Evolutionary conservation across 2,888 invertebrate genomes (phyloP).

Genomic region (Mycalesis mineus): DNA sequence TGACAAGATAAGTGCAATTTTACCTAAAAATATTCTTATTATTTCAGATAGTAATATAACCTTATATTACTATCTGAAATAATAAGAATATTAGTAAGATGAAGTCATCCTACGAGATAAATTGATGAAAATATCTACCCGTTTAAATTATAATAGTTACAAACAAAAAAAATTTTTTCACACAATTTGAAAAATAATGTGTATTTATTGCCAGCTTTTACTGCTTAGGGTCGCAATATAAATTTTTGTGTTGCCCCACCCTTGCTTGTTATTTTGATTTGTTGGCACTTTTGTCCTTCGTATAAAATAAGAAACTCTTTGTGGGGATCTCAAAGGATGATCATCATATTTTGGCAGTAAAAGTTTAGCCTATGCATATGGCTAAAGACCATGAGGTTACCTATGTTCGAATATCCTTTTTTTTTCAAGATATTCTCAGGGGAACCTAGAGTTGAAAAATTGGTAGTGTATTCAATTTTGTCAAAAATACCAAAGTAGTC

Average conservation of each 20-base stretch:
- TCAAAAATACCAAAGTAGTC: no score
- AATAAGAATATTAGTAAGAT: no score
- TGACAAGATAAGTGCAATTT: no score
- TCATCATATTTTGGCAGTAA: neutral
- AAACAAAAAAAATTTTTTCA: neutral
- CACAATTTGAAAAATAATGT: neutral
- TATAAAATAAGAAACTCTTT: conserved; percentile 22
- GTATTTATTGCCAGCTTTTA: no score
- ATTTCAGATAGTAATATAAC: no score
- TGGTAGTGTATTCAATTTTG: no score
- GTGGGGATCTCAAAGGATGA: neutral
- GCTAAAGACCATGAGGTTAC: no score
- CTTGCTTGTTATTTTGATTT: conserved; percentile 28
- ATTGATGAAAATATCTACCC: neutral
- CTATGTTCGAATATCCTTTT: no score
- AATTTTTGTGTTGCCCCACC: conserved; percentile 16
- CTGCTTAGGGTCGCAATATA: conserved; percentile 1
- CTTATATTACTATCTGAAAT: no score
- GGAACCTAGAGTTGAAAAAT: no score
- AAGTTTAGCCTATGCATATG: neutral
- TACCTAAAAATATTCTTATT: no score
- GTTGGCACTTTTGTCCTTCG: conserved; percentile 24
- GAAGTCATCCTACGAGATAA: neutral
- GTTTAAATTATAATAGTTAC: neutral
- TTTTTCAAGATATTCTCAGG: no score